Base-by-base conservation (phyloP, 2,113 vertebrate species). In the Erpornis zantholeuca region DNA sequence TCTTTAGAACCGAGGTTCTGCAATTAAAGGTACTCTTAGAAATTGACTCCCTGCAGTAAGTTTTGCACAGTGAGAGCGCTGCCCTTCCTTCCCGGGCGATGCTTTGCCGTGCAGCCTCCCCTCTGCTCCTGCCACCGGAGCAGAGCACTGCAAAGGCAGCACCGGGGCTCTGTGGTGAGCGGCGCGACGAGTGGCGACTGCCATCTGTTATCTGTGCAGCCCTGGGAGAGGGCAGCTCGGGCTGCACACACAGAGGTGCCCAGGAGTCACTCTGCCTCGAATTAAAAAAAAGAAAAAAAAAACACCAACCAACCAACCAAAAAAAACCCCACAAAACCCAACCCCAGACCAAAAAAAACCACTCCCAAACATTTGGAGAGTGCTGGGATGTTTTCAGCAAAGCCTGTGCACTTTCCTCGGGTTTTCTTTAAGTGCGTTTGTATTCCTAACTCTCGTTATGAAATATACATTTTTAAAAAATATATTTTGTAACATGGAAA, bases 151-250 rank as follows among this genome's bases (percentile, higher is more conserved):
- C 49, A 19, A 27, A 69, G 66, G 81, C 75, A 75, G 87, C 53
- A 24, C 72, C 2, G 3, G 76, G 75, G 47, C 82, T 91, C 33
- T 29, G 90, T 0, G 11, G 61, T 1, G 87, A 84, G 90, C 22
- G 0, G 78, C 0, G 4, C 73, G n/a, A 3, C 0, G 42, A 80
- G 45, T 25, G 47, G 71, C 6, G 44, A 64, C 47, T 91, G 77
- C 92, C 94, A 94, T 94, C 90, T 96, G 94, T 25, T 81, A 91
- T 76, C 91, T 56, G 38, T 7, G 64, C 4, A 7, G 85, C 76
- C 8, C 3, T 25, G 13, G 28, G 56, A 90, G 65, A 66, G 60
- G 68, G 73, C 29, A 56, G 70, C 42, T 50, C 42, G 14, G 54
- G 16, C 3, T 80, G 85, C 63, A 28, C 3, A 33, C 42, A 31